Evolutionary conservation across 2,797 vertebrate genomes (phyloP).

Genomic region (Mormyrops attenuatus): DNA sequence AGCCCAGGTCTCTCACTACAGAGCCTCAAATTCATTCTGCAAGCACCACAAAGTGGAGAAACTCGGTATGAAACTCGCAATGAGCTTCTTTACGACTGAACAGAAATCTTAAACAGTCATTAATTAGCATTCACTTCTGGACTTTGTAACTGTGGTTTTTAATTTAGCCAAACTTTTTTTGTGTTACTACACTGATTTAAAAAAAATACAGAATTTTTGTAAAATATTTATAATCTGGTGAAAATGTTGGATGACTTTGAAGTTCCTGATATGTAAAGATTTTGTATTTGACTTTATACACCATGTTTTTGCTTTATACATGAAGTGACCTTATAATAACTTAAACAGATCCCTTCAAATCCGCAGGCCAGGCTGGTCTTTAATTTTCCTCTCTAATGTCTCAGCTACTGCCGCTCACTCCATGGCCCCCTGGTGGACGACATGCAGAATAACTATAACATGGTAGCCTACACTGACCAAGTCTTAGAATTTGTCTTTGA

Average conservation of each 20-base stretch:
- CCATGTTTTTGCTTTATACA: background rate
- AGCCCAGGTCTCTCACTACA: background rate
- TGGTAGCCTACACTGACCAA: background rate
- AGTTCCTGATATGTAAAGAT: background rate
- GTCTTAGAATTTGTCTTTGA: background rate
- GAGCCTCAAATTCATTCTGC: background rate
- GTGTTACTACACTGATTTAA: background rate
- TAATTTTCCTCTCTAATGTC: background rate
- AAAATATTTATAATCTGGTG: background rate
- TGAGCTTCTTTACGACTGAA: background rate
- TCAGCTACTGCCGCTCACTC: background rate
- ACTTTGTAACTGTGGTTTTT: background rate
- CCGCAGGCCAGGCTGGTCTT: background rate
- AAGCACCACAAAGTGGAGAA: background rate
- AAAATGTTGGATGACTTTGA: background rate
- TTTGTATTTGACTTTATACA: background rate
- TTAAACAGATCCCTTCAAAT: background rate
- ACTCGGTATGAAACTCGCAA: background rate
- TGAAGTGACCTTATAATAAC: background rate
- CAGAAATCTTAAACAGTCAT: background rate
- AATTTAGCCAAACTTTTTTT: background rate
- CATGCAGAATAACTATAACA: background rate
- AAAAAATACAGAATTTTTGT: background rate
- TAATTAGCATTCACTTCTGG: background rate
- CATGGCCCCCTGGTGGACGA: background rate